Conservation (phyloP, 1,140 invertebrate genomes). For the Rhysida immarginata region DNA sequence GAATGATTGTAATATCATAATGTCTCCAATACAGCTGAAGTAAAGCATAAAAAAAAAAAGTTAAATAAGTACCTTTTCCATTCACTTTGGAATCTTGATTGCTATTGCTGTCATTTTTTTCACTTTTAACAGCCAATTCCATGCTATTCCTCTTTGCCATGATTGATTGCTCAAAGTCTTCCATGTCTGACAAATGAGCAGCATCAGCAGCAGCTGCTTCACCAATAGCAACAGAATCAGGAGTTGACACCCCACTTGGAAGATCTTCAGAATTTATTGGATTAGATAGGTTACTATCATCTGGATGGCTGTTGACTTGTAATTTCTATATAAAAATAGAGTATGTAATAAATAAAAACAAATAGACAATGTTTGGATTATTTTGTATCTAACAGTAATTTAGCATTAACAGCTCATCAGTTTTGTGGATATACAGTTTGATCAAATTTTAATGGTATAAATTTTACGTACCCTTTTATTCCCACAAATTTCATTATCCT, state of each 20-base stretch:
- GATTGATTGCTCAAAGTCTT: slow-evolving; percentile 27
- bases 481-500: no score
- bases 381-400: no score
- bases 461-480: no score
- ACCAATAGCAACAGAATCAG: slow-evolving; percentile 16
- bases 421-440: no score
- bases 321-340: background rate
- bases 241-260: slow-evolving; percentile 3
- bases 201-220: slow-evolving; percentile 12
- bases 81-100: no score
- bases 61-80: background rate
- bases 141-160: slow-evolving; percentile 21
- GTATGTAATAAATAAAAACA: background rate
- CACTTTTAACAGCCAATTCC: background rate
- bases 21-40: background rate
- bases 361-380: no score
- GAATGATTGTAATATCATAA: no score
- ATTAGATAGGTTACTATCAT: slow-evolving; percentile 9
- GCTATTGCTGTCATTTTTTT: background rate
- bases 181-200: slow-evolving; percentile 14
- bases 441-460: no score
- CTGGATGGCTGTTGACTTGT: background rate
- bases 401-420: no score
- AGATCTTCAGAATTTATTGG: slow-evolving; percentile 1
- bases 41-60: no score